Percentiles rank a stretch among this genome's conserved stretches.
phyloP scores from a whole-genome alignment of 2,888 invertebrate species.

The Callyntrura sp. region DNA sequence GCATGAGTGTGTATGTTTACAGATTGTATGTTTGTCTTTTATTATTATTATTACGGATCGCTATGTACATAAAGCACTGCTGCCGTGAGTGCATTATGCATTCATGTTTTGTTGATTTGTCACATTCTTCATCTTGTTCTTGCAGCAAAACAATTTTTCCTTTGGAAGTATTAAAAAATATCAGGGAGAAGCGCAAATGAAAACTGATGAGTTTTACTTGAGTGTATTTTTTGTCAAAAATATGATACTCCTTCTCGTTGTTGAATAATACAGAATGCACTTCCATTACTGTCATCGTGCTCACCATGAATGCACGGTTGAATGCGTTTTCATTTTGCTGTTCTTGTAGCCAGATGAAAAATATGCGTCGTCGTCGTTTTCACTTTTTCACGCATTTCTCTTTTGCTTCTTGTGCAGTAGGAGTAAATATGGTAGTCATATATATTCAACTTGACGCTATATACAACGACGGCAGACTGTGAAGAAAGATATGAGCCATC shows the following conservation, averaged over 20 bases:
- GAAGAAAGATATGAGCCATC: not conserved
- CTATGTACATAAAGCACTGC: conserved; percentile 9
- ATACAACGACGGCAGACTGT: not conserved
- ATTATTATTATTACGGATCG: not conserved
- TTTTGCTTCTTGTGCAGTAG: conserved; percentile 1
- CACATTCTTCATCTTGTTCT: conserved; percentile 4
- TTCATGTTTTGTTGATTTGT: conserved; percentile 51
- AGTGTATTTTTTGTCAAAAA: conserved; percentile 2
- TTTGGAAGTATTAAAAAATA: not conserved
- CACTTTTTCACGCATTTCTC: conserved; percentile 44
- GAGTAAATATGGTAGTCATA: not conserved
- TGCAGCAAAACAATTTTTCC: conserved; percentile 5
- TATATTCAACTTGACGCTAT: too few relatives aligned
- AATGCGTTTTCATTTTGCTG: conserved; percentile 27
- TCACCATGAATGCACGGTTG: not conserved
- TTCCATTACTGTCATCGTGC: not conserved
- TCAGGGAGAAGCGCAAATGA: too few relatives aligned
- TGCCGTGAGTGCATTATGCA: conserved; percentile 10
- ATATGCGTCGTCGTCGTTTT: conserved; percentile 31
- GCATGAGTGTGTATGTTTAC: conserved; percentile 62
- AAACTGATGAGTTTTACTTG: not conserved
- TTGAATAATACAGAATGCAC: conserved; percentile 4
- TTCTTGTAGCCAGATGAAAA: conserved; percentile 17
- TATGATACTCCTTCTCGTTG: not conserved
- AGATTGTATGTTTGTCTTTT: not conserved